Evolutionary conservation across 2,888 invertebrate genomes (phyloP), one percentile per base, ranked within the genome.

Genomic region (Ethmia dodecea): DNA sequence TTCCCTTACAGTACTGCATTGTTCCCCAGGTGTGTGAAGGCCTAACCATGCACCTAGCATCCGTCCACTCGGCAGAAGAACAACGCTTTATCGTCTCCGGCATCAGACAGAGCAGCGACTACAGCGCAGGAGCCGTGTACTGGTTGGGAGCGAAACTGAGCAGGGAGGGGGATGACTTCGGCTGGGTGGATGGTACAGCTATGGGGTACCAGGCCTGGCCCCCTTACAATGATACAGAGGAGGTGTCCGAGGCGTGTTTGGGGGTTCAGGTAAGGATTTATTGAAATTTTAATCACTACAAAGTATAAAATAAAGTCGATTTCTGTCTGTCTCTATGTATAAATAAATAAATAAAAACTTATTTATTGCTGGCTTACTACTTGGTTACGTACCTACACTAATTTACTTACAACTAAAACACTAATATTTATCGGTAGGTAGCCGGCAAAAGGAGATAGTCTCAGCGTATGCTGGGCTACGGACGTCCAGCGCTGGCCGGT

Each of bases 61-160:
- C 93, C 25, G 87, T 93, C 15, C 84, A 90, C 36, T 89, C 91
- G 3, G 63, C 88, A 0, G 92, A 92, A 38, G 93, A 94, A 60
- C 91, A 92, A 52, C 87, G 89, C 34, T 93, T 93, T 65, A 84
- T 94, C 12, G 89, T 90, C 4, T 78, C 90, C 9, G 90, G 89
- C 42, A 90, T 94, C 39, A 83, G 93, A 26, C 90, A 90, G 60
- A 89, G 90, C 56, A 86, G 88, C 31, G 93, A 93, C 51, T 93
- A 93, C 73, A 89, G 91, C 60, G 91, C 92, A 40, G 91, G 91
- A 42, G 86, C 91, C 2, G 86, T 92, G 37, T 93, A 93, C 78
- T 94, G 93, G 94, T 81, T 93, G 12, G 93, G 93, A 0, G 92
- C 89, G 2, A 62, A 60, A 10, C 60, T 88, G 20, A 47, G 45